These are phyloP conservation scores for Dolomedes plantarius DNA, from an alignment of 2,888 invertebrate species.

Conservation along the genomic window DNA sequence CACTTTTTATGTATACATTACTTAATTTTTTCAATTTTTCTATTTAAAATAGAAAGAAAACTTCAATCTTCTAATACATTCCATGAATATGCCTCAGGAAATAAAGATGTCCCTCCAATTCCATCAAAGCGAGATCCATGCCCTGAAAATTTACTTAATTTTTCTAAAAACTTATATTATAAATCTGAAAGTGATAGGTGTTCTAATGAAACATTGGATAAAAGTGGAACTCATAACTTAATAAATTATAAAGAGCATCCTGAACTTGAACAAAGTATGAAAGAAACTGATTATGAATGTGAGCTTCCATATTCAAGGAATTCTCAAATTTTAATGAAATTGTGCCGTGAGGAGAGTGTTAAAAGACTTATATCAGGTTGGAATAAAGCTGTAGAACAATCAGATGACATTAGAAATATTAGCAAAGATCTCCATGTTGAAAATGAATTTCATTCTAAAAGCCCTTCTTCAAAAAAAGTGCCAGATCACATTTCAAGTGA, in stretches of 20 bases:
- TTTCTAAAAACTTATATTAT: not conserved
- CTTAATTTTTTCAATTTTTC: too few species aligned
- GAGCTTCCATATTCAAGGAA: slow-evolving; percentile 44
- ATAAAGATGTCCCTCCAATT: slow-evolving; percentile 26
- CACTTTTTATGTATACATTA: too few species aligned
- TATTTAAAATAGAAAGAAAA: slow-evolving; percentile 28
- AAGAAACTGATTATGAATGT: slow-evolving; percentile 26
- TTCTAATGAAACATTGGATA: slow-evolving; percentile 5
- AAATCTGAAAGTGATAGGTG: not conserved
- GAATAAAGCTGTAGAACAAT: slow-evolving; percentile 61
- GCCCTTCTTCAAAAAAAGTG: slow-evolving; percentile 22
- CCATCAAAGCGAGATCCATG: slow-evolving; percentile 22
- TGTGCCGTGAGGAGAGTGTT: slow-evolving; percentile 71
- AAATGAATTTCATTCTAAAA: slow-evolving; percentile 17
- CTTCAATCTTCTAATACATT: slow-evolving; percentile 23
- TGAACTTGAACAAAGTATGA: slow-evolving; percentile 2
- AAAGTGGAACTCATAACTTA: not conserved
- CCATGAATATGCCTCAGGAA: slow-evolving; percentile 23
- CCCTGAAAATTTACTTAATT: slow-evolving; percentile 21
- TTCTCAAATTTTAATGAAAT: slow-evolving; percentile 60
- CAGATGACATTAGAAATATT: slow-evolving; percentile 21
- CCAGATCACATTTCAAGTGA: slow-evolving; percentile 2
- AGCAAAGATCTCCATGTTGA: slow-evolving; percentile 39
- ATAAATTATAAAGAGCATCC: slow-evolving; percentile 5
- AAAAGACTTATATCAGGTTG: slow-evolving; percentile 71